A percentile compares a stretch with the other conserved stretches of the same genome.
phyloP scores from a whole-genome alignment of 1,140 invertebrate genomes.

The Cydia fagiglandana region DNA sequence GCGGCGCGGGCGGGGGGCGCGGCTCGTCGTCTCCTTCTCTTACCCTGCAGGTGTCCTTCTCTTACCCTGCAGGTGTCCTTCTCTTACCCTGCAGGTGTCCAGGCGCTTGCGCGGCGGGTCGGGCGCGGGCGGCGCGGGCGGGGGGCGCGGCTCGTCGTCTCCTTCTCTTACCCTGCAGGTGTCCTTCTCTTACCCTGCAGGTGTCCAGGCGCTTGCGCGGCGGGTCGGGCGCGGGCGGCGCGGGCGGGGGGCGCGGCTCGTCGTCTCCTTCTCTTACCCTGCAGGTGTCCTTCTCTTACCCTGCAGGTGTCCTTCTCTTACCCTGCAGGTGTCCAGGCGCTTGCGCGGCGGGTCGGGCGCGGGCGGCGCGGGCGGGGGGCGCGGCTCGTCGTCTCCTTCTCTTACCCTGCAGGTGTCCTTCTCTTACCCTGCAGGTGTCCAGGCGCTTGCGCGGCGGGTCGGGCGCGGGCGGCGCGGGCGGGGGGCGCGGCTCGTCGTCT shows the following conservation, averaged over 20 bases:
- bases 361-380: slow-evolving; percentile 79
- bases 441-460: slow-evolving; percentile 96
- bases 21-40: slow-evolving; percentile 98
- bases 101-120: slow-evolving; percentile 96
- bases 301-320: too few relatives aligned
- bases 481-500: slow-evolving; percentile 94
- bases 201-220: slow-evolving; percentile 96
- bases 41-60: slow-evolving; percentile 89
- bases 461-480: slow-evolving; percentile 75
- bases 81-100: slow-evolving; percentile 88
- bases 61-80: too few relatives aligned
- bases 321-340: slow-evolving; percentile 91
- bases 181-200: slow-evolving; percentile 82
- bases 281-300: slow-evolving; percentile 95
- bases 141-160: slow-evolving; percentile 94
- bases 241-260: slow-evolving; percentile 86
- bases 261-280: slow-evolving; percentile 92
- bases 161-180: too few relatives aligned
- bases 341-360: slow-evolving; percentile 93
- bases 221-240: slow-evolving; percentile 84
- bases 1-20: slow-evolving; percentile 80
- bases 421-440: slow-evolving; percentile 88
- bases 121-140: slow-evolving; percentile 75
- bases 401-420: too few relatives aligned
- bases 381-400: slow-evolving; percentile 97